Conservation (phyloP, 2,797 vertebrate genomes). For the Alectoris magna region DNA sequence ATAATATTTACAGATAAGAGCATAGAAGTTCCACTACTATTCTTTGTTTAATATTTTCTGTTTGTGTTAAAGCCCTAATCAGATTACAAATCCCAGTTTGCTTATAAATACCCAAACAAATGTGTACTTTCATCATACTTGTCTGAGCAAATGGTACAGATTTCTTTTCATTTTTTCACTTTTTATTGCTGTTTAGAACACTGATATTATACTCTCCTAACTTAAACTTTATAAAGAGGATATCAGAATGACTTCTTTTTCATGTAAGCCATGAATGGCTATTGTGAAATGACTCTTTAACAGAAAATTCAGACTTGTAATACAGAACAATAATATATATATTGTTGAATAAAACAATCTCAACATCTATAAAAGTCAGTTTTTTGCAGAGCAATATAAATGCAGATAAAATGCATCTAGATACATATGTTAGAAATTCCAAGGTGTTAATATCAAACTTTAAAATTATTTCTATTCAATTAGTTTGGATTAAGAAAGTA, state of each 20-base stretch:
- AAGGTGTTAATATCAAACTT: background rate
- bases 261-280: background rate
- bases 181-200: background rate
- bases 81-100: background rate
- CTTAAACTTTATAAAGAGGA: background rate
- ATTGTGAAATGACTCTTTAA: conserved; percentile 1
- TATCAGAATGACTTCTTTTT: background rate
- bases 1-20: background rate
- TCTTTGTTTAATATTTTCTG: background rate
- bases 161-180: background rate
- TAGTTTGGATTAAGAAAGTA: background rate
- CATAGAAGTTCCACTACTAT: background rate
- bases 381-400: background rate
- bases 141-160: background rate
- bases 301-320: background rate
- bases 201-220: background rate
- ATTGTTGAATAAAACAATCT: background rate
- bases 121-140: background rate
- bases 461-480: conserved; percentile 22
- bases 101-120: background rate
- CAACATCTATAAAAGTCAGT: background rate
- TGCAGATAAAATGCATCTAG: background rate
- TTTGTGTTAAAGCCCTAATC: background rate
- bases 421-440: background rate
- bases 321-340: background rate